Evolutionary conservation across 2,888 invertebrate genomes (phyloP), one percentile per base, ranked within the genome.

Genomic region (Acrobasis repandana): DNA sequence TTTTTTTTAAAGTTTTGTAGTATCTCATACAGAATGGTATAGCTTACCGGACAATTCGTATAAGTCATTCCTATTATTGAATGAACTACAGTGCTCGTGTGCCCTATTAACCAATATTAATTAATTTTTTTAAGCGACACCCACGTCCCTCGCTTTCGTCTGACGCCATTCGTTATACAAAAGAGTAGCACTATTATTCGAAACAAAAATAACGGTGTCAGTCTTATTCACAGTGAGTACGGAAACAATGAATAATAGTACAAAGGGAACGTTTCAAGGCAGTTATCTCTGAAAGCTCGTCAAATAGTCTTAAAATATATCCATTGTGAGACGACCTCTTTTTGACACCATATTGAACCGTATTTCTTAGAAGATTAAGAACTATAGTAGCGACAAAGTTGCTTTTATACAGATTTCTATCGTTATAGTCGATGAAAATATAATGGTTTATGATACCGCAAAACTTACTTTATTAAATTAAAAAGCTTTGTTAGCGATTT

Each of bases 261-360:
- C 86, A 89, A 88, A 87, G 82, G 77, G 82, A 85, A 77, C 82
- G 80, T 85, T 88, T 85, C 79, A 78, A 81, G 77, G 75, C 82
- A 85, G 83, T 85, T 87, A 86, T 85, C 85, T 87, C 83, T 83
- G 79, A 86, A 87, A 86, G 86, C 85, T 85, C 77, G 79, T 86
- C 86, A 87, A 86, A 88, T 84, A 83, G 80, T 80, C 77, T 81
- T 80, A 76, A 84, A 85, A 80, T 80, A 80, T 77, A 83, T 77
- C 74, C 71, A 74, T 78, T 78, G 75, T 75, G 72, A 74, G 65
- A 61, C 67, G 60, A 60, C 62, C 63, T 62, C 61, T 63, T 66
- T 64, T 66, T 67, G 61, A 43, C 61, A 62, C 46, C 70, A 68
- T 61, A 72, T 65, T 74, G 65, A 66, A 73, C 76, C 73, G 67